Conservation (phyloP, 1,140 invertebrate genomes). For the Mya arenaria region DNA sequence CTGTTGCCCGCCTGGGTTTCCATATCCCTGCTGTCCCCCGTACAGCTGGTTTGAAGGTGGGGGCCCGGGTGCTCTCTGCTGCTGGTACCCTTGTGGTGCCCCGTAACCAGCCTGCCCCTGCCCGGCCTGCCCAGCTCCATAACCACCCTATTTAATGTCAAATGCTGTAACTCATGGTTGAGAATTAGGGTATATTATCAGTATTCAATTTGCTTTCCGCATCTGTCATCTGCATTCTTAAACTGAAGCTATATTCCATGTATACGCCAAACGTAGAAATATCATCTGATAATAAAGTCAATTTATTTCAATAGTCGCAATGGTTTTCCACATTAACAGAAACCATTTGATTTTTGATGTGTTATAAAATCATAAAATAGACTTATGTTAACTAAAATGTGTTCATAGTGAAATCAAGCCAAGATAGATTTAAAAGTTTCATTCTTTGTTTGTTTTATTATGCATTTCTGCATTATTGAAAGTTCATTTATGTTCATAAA, state of each 20-base stretch:
- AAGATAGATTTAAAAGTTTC: too few species aligned
- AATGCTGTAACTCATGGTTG: too few species aligned
- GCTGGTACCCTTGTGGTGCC: conserved; percentile 46
- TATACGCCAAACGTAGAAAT: background rate
- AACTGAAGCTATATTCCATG: background rate
- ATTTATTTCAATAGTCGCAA: too few species aligned
- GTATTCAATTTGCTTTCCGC: background rate
- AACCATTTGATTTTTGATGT: too few species aligned
- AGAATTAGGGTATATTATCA: background rate
- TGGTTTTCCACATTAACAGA: too few species aligned
- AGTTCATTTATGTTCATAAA: too few species aligned
- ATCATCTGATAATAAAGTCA: background rate
- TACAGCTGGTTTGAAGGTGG: conserved; percentile 40
- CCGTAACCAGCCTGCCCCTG: conserved; percentile 47
- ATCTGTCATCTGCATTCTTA: background rate
- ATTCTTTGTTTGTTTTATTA: too few species aligned
- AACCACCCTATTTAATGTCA: background rate
- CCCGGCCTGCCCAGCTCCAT: background rate
- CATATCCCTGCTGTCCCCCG: conserved; percentile 20
- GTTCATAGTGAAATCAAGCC: too few species aligned
- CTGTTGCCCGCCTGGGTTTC: conserved; percentile 27
- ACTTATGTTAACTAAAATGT: too few species aligned
- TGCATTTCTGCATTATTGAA: too few species aligned
- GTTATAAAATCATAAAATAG: too few species aligned
- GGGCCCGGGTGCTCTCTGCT: too few species aligned